These are phyloP conservation scores for Neuroterus valhalla DNA, from an alignment of 1,140 invertebrate genomes.

Conservation along the genomic window DNA sequence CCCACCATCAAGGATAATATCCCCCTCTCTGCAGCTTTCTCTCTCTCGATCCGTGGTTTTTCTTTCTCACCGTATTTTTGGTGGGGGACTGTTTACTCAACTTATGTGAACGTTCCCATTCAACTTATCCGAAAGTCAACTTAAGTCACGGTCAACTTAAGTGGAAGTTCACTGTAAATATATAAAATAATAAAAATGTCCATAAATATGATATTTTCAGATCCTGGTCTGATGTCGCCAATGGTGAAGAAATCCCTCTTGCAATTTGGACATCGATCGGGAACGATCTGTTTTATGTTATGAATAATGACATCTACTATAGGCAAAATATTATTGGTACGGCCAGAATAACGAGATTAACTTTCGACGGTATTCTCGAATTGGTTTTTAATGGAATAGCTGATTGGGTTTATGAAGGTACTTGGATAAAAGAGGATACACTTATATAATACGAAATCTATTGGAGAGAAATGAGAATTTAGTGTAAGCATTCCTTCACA, in stretches of 20 bases:
- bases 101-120: too few relatives aligned
- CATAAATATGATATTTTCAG: slow-evolving; percentile 47
- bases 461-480: too few relatives aligned
- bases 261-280: slow-evolving; percentile 78
- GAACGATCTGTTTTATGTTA: slow-evolving; percentile 83
- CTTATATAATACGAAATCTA: too few relatives aligned
- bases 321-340: slow-evolving; percentile 64
- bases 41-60: too few relatives aligned
- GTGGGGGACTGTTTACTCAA: too few relatives aligned
- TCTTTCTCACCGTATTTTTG: too few relatives aligned
- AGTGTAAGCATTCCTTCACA: too few relatives aligned
- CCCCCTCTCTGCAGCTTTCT: too few relatives aligned
- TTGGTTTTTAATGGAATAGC: slow-evolving; percentile 86
- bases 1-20: not conserved
- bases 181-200: too few relatives aligned
- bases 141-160: too few relatives aligned
- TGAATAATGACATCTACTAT: slow-evolving; percentile 89
- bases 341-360: slow-evolving; percentile 72
- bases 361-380: slow-evolving; percentile 77
- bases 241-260: slow-evolving; percentile 74
- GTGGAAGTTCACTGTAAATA: too few relatives aligned
- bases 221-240: slow-evolving; percentile 67
- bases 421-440: too few relatives aligned
- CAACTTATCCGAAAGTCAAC: slow-evolving; percentile 1
- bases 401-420: slow-evolving; percentile 87